Percentiles rank a stretch among this genome's conserved stretches.
Evolutionary conservation across 2,797 vertebrate species (phyloP).

Genomic region (Uromys caudimaculatus): DNA sequence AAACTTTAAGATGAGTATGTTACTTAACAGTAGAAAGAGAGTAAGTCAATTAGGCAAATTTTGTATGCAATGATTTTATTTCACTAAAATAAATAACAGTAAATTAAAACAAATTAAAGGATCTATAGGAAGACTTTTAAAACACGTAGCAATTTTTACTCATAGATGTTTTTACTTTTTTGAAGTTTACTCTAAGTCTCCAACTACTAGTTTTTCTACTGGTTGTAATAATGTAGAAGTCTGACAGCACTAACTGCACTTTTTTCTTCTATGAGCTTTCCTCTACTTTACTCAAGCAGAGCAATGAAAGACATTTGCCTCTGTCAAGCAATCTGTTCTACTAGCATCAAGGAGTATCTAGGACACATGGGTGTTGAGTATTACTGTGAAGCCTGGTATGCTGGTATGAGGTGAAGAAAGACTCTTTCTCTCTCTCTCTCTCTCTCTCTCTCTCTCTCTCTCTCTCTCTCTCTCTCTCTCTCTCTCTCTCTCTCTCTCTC

Average conservation of each 20-base stretch:
- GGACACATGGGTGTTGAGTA: background rate
- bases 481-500: background rate
- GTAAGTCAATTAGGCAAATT: no score
- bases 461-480: no score
- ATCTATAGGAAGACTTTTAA: background rate
- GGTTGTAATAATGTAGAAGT: background rate
- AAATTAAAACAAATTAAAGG: background rate
- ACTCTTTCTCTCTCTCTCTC: no score
- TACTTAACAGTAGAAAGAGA: background rate
- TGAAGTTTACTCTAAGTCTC: background rate
- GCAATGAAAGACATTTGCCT: background rate
- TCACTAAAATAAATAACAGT: background rate
- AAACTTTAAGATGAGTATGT: background rate
- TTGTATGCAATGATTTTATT: background rate
- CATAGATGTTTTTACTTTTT: background rate
- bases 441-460: no score
- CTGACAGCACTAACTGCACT: background rate
- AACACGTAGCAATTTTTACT: background rate
- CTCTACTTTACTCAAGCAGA: background rate
- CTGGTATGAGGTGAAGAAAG: background rate
- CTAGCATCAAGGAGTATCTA: background rate
- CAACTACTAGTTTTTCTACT: background rate
- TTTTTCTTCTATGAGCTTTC: no score
- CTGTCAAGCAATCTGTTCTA: background rate
- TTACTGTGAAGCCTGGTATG: no score